Evolutionary conservation across 2,113 vertebrate genomes (phyloP).

Genomic region (Stercorarius parasiticus): DNA sequence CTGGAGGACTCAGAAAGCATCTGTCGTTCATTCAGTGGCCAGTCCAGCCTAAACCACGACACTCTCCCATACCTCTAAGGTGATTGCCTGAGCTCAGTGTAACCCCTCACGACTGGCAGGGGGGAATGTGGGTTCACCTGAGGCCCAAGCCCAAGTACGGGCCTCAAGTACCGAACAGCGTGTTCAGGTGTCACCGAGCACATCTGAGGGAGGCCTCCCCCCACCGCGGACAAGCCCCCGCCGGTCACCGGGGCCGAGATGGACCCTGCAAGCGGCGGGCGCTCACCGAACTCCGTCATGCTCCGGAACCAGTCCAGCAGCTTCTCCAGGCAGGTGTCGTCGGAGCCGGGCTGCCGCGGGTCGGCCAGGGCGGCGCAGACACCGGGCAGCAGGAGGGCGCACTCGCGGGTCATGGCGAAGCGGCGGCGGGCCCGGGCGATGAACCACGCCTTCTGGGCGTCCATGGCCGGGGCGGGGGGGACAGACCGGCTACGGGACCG

Average conservation of each 20-base stretch:
- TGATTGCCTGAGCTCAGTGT: rapidly evolving
- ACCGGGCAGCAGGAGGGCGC: constrained; percentile 80
- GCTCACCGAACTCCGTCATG: constrained; percentile 65
- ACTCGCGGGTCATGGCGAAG: constrained; percentile 80
- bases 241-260: background rate
- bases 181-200: background rate
- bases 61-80: rapidly evolving
- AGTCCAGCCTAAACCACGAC: background rate
- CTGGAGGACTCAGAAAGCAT: background rate
- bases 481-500: rapidly evolving
- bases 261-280: background rate
- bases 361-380: constrained; percentile 83
- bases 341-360: constrained; percentile 75
- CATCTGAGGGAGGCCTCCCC: too few relatives aligned
- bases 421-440: background rate
- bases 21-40: background rate
- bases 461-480: rapidly evolving
- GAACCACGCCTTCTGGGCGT: background rate
- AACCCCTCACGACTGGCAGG: rapidly evolving
- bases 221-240: background rate
- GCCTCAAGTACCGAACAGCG: background rate
- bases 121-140: rapidly evolving
- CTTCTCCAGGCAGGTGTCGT: constrained; percentile 93
- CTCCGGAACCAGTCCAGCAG: constrained; percentile 89
- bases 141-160: background rate